Conservation (phyloP, 1,140 invertebrate species). For the Hypsibius dujardini region DNA sequence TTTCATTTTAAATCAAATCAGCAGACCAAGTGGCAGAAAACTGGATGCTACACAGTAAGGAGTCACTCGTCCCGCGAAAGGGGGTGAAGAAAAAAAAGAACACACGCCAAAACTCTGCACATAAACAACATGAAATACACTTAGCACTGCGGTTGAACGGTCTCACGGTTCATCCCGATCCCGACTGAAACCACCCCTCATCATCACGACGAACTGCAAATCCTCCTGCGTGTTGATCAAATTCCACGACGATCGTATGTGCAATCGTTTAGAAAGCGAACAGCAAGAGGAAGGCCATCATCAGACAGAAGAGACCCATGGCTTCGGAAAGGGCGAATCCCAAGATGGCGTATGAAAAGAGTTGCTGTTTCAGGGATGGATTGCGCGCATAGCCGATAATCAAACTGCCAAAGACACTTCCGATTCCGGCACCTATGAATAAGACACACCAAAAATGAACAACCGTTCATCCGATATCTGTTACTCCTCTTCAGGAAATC, state of each 20-base stretch:
- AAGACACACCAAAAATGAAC: constrained; percentile 20
- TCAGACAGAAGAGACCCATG: constrained; percentile 99
- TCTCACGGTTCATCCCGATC: too few relatives aligned
- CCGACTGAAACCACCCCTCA: too few relatives aligned
- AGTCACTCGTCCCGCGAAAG: too few relatives aligned
- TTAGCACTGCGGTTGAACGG: too few relatives aligned
- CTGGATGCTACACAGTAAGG: too few relatives aligned
- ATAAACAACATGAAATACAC: too few relatives aligned
- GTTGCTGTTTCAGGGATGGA: constrained; percentile 89
- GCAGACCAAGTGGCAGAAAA: too few relatives aligned
- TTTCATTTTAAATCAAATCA: too few relatives aligned
- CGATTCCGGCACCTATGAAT: constrained; percentile 82
- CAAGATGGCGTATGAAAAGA: constrained; percentile 98
- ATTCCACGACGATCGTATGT: neutral
- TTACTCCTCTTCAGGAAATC: neutral
- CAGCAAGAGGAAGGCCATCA: constrained; percentile 98
- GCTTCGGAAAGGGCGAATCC: constrained; percentile 98
- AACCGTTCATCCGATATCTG: neutral
- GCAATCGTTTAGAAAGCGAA: constrained; percentile 79
- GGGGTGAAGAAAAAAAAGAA: too few relatives aligned
- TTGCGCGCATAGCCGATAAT: constrained; percentile 96
- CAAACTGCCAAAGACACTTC: constrained; percentile 94
- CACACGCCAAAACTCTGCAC: too few relatives aligned
- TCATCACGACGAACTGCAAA: too few relatives aligned
- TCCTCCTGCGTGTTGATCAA: too few relatives aligned